Percentiles rank a stretch among this genome's conserved stretches.
phyloP scores from a whole-genome alignment of 2,888 invertebrate genomes.

The Timandra comae region DNA sequence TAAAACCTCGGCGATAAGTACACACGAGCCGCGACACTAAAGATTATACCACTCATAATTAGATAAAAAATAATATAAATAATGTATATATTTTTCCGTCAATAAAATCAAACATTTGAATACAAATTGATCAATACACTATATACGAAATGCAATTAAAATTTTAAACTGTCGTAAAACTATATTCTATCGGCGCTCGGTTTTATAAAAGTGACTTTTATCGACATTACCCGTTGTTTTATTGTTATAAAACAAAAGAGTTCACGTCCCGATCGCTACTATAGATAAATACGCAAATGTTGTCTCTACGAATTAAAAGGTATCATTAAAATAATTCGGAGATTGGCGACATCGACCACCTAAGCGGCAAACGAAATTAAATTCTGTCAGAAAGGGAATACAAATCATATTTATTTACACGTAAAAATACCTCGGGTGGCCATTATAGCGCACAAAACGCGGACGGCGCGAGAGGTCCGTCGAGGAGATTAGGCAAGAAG shows the following conservation, averaged over 20 bases:
- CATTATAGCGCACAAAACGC: conserved; percentile 65
- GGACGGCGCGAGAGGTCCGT: conserved; percentile 60
- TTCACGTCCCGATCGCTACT: conserved; percentile 10
- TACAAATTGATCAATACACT: conserved; percentile 23
- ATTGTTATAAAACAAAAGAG: conserved; percentile 18
- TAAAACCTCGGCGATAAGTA: conserved; percentile 21
- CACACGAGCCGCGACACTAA: conserved; percentile 14
- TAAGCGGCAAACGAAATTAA: conserved; percentile 61
- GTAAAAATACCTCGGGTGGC: conserved; percentile 75
- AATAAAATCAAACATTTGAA: conserved; percentile 16
- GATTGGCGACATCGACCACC: conserved; percentile 57
- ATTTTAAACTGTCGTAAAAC: conserved; percentile 16
- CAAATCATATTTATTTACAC: conserved; percentile 77
- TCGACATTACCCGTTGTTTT: conserved; percentile 14
- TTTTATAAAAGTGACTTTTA: conserved; percentile 15
- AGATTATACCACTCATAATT: conserved; percentile 19
- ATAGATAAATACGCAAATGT: conserved; percentile 10
- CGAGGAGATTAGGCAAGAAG: conserved; percentile 75
- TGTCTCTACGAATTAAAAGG: conserved; percentile 17
- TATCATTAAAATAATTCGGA: conserved; percentile 69
- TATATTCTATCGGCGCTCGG: conserved; percentile 15
- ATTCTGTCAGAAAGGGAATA: conserved; percentile 71
- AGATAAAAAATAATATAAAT: conserved; percentile 20
- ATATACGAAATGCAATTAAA: conserved; percentile 19
- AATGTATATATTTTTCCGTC: conserved; percentile 13